phyloP scores from a whole-genome alignment of 1,140 invertebrate species.

The Hylaeus volcanicus region DNA sequence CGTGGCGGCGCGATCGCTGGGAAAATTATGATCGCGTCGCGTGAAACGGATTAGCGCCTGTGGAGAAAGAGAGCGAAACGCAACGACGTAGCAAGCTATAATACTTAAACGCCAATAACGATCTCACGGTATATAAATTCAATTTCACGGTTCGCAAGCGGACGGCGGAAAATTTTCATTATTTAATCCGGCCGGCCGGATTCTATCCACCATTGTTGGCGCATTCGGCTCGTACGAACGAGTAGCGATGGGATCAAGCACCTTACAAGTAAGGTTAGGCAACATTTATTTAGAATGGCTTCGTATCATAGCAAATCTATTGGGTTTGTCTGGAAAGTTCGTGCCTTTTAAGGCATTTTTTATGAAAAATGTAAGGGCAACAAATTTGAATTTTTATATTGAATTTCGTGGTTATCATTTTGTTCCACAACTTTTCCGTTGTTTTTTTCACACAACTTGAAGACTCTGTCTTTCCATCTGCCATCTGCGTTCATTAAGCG shows the following conservation, averaged over 20 bases:
- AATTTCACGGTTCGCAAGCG: conserved; percentile 36
- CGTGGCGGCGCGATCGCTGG: background rate
- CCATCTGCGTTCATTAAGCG: too few species aligned
- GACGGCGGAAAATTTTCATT: conserved; percentile 58
- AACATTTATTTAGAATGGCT: too few species aligned
- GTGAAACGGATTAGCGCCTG: conserved; percentile 5
- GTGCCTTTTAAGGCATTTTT: too few species aligned
- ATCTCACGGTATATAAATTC: conserved; percentile 31
- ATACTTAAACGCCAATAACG: conserved; percentile 46
- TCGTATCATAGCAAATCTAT: too few species aligned
- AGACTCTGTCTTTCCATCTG: too few species aligned
- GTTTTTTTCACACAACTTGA: too few species aligned
- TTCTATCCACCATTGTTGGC: conserved; percentile 55
- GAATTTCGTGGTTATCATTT: too few species aligned
- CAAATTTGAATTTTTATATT: too few species aligned
- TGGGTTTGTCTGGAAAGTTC: too few species aligned
- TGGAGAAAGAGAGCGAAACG: background rate
- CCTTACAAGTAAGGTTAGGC: too few species aligned
- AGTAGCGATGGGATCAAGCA: background rate
- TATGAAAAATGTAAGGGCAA: too few species aligned
- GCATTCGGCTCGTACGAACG: conserved; percentile 46
- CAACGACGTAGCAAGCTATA: conserved; percentile 9
- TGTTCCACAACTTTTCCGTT: too few species aligned
- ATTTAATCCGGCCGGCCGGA: conserved; percentile 48
- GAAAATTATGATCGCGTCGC: background rate